Evolutionary conservation across 2,888 invertebrate species (phyloP), one percentile per base, ranked within the genome.

Genomic region (Andrena fulva): DNA sequence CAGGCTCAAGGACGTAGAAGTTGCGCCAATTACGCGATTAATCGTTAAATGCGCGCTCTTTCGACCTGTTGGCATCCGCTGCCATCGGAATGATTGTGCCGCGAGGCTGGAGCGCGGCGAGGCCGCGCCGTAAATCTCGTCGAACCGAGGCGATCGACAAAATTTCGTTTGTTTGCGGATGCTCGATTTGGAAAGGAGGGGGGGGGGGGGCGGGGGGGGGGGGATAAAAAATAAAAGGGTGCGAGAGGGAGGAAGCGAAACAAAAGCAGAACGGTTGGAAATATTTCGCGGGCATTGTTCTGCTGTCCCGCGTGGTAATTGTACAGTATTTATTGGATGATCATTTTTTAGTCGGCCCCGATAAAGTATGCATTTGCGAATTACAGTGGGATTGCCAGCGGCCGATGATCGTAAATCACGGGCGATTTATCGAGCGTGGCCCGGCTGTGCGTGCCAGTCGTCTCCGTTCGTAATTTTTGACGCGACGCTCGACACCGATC

Each of bases 21-120:
- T 87, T 85, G 87, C 85, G 87, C 81, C 87, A 87, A 87, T 87
- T 87, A 87, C 77, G 84, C 87, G 80, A 84, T 82, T 82, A 85
- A 85, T 87, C 79, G 85, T 75, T 83, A 74, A 79, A 80, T 56
- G 75, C 84, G 56, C 68, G 85, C 66, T 74, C 84, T 70, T 82
- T 86, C 79, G 84, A 82, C 77, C 86, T 69, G 85, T 66, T 52
- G 60, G 62, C 77, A 70, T 75, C 63, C 52, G 27, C 27, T 8
- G 35, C 10, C 72, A 52, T 54, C 50, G 33, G 31, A 62, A 52
- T 59, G 69, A 52, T 54, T 29, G 59, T 6, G 33, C 54, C 35
- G 29, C 42, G 5, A 27, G 31, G 29, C 42, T 20, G 7, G 27
- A 20, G 1, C 31, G 50, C 56, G 20, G 33, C 52, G 33, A 64